Conservation (phyloP, 2,797 vertebrate genomes). For the Tokudaia muenninki region DNA sequence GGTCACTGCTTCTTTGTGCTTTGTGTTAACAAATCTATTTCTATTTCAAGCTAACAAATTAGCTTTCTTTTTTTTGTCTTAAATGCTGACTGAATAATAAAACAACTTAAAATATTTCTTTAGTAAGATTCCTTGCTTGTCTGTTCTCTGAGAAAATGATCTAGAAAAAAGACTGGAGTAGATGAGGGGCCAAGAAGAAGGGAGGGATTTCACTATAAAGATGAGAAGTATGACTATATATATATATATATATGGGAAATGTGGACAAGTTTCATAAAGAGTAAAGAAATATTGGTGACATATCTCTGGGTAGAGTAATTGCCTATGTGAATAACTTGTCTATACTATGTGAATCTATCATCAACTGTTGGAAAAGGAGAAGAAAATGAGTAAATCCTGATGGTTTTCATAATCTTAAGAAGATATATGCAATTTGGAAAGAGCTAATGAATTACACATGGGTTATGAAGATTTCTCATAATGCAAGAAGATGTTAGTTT, state of each 20-base stretch:
- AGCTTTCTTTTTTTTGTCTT: not conserved
- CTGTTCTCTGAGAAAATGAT: not conserved
- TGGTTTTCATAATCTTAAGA: not conserved
- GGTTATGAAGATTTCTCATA: not conserved
- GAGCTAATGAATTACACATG: not conserved
- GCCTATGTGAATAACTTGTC: not conserved
- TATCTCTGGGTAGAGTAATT: not conserved
- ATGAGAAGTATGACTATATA: not conserved
- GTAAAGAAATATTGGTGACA: not conserved
- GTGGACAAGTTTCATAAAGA: not conserved
- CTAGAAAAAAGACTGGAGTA: not conserved
- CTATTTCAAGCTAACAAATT: not conserved
- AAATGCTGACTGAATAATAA: not conserved
- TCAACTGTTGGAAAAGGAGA: not conserved
- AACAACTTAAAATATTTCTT: not conserved
- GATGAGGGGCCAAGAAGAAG: no score
- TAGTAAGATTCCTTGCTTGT: not conserved
- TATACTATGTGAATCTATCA: not conserved
- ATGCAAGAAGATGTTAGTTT: not conserved
- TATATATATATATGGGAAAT: not conserved
- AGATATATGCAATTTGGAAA: not conserved
- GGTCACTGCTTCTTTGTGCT: not conserved
- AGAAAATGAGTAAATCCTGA: not conserved
- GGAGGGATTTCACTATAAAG: not conserved
- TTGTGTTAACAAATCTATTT: slow-evolving; percentile 7